Evolutionary conservation across 2,113 vertebrate genomes (phyloP), one percentile per base, ranked within the genome.

Genomic region (Pterophyllum scalare): DNA sequence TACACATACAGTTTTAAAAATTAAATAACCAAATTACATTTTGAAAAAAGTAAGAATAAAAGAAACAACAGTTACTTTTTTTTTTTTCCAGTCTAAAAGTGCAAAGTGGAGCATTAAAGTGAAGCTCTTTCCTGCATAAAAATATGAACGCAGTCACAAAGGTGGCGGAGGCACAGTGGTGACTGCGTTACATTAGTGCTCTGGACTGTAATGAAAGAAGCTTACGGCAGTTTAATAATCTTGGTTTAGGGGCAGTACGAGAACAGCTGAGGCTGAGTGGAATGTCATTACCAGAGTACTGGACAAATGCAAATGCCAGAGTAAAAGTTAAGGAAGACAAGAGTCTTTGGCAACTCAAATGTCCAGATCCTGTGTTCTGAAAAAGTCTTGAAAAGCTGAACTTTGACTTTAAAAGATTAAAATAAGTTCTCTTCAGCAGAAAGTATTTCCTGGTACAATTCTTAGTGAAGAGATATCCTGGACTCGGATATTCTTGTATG

Each of bases 261-360:
- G 20, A 72, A 72, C 46, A 14, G 17, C 46, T 20, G 19, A 72
- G 0, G 11, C 46, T 0, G 26, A 0, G 43, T 72, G 65, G 65
- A 72, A 52, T 72, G 7, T 33, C 67, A 52, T 52, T 54, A 52
- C 26, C 31, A 31, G 46, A 54, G 11, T 2, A n/a, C 46, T 54
- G 46, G 46, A 33, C 67, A 72, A 72, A 72, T 54, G 7, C 31
- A 72, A 72, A 33, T 2, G 13, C 3, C 31, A 19, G 26, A 72
- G 13, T 54, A 31, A 72, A 72, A 52, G 67, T 14, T 52, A 13
- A 13, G 24, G 43, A 67, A 26, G 2, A 52, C 10, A 28, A 20
- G 10, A 31, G 19, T 54, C 67, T 0, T 0, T 0, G 11, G 19
- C n/a, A 17, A 0, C 26, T 54, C 1, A 1, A 72, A 31, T 52